These are phyloP conservation scores for Euwallacea fornicatus DNA, from an alignment of 1,140 invertebrate genomes.

Conservation along the genomic window DNA sequence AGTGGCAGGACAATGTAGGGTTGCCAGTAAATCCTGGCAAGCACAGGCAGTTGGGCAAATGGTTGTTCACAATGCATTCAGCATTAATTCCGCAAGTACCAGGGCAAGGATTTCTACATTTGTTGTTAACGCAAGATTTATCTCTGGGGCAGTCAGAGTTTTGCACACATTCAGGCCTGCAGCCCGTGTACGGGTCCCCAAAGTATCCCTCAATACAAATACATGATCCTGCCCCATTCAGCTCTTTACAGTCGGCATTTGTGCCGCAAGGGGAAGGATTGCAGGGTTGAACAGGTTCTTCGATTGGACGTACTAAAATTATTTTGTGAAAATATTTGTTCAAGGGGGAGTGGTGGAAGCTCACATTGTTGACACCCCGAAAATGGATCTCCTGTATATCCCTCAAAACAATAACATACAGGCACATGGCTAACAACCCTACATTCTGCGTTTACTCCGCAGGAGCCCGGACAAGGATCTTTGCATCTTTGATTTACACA, in stretches of 20 bases:
- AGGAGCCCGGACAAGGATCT: constrained; percentile 68
- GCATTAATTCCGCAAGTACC: constrained; percentile 68
- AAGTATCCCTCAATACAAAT: constrained; percentile 70
- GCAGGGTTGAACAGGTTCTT: constrained; percentile 57
- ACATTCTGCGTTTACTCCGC: constrained; percentile 67
- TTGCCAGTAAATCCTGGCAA: constrained; percentile 68
- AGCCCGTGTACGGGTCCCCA: constrained; percentile 72
- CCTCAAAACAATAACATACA: constrained; percentile 58
- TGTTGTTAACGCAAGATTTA: constrained; percentile 65
- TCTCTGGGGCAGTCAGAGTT: constrained; percentile 67
- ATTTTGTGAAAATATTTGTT: neutral
- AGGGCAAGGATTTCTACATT: constrained; percentile 67
- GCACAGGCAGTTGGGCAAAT: constrained; percentile 70
- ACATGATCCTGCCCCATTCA: constrained; percentile 69
- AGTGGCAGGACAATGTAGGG: constrained; percentile 58
- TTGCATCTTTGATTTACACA: constrained; percentile 68
- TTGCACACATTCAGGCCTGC: constrained; percentile 72
- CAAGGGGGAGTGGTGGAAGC: constrained; percentile 11
- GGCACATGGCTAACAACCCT: constrained; percentile 67
- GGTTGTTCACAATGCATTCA: constrained; percentile 69
- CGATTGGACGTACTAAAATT: constrained; percentile 45
- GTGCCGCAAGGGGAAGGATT: constrained; percentile 75
- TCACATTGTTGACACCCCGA: constrained; percentile 56
- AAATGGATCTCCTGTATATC: constrained; percentile 61
- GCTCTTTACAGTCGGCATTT: constrained; percentile 78